Conservation (phyloP, 2,797 vertebrate species). For the Chrosomus eos region DNA sequence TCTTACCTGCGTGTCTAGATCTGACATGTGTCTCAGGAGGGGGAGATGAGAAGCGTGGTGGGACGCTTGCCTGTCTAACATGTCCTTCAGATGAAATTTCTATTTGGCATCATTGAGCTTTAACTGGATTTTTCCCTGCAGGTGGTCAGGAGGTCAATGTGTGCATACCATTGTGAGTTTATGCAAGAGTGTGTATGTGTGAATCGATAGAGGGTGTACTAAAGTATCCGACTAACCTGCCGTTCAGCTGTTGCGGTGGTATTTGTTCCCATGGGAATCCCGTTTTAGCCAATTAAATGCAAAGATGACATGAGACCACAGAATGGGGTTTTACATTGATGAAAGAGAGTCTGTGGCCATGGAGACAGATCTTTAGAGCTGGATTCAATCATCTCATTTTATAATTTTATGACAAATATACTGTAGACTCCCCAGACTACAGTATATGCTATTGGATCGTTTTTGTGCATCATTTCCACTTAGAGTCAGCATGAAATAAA, state of each 20-base stretch:
- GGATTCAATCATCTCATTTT: conserved; percentile 21
- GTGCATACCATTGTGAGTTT: conserved; percentile 13
- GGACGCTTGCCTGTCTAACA: conserved; percentile 45
- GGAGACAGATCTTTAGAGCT: conserved; percentile 15
- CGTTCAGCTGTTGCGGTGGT: not conserved
- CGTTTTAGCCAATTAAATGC: conserved; percentile 21
- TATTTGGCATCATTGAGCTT: conserved; percentile 41
- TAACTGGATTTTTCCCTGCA: conserved; percentile 38
- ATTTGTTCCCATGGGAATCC: conserved; percentile 42
- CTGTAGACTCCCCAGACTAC: not conserved
- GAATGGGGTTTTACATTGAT: not conserved
- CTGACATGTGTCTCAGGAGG: conserved; percentile 43
- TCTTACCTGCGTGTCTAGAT: conserved; percentile 44
- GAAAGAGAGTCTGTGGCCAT: conserved; percentile 30
- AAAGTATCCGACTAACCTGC: conserved; percentile 19
- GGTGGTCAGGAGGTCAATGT: conserved; percentile 15
- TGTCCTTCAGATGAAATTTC: conserved; percentile 48
- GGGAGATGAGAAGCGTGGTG: conserved; percentile 36
- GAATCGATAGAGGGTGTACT: conserved; percentile 14
- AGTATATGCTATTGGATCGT: not conserved
- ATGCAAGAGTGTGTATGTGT: conserved; percentile 29
- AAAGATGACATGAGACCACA: conserved; percentile 16
- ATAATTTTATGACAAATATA: conserved; percentile 13
- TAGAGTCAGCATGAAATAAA: conserved; percentile 18
- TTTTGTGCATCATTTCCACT: not conserved